A percentile compares a stretch with the other conserved stretches of the same genome.
Evolutionary conservation across 2,888 invertebrate genomes (phyloP).

Genomic region (Conomelus anceps): DNA sequence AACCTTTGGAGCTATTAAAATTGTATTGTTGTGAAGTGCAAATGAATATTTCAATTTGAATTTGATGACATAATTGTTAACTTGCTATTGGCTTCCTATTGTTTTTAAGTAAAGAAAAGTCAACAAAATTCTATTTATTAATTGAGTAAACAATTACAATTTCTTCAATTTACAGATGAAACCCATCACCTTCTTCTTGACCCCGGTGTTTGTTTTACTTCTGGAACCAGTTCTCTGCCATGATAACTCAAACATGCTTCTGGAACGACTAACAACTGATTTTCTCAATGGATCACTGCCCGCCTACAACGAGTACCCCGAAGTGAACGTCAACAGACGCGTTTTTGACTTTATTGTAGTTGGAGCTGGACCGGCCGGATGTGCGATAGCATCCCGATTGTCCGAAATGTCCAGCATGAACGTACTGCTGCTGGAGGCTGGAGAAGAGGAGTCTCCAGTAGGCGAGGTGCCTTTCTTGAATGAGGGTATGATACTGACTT

Average conservation of each 20-base stretch:
- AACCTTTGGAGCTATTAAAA: too few relatives aligned
- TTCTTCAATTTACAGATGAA: neutral
- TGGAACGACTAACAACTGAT: neutral
- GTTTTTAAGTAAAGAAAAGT: too few relatives aligned
- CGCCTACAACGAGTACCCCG: constrained; percentile 31
- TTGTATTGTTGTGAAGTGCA: too few relatives aligned
- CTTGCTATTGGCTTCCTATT: too few relatives aligned
- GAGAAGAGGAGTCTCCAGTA: constrained; percentile 47
- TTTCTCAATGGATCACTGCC: constrained; percentile 28
- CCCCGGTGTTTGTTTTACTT: neutral
- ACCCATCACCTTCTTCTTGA: neutral
- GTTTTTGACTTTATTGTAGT: constrained; percentile 41
- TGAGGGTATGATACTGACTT: constrained; percentile 51
- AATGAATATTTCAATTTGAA: too few relatives aligned
- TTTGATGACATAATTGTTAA: too few relatives aligned
- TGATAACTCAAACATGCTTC: neutral
- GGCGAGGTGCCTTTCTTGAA: constrained; percentile 54
- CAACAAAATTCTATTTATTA: too few relatives aligned
- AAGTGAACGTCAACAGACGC: constrained; percentile 30
- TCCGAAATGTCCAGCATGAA: constrained; percentile 55
- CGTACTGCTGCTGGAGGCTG: constrained; percentile 61
- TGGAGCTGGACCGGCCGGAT: constrained; percentile 64
- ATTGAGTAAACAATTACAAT: neutral
- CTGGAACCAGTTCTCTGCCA: neutral
- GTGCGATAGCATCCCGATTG: constrained; percentile 63